Base-by-base conservation (phyloP, 30 jellyfish, hydroid and myxozoan species). In the Chironex yamaguchii region DNA sequence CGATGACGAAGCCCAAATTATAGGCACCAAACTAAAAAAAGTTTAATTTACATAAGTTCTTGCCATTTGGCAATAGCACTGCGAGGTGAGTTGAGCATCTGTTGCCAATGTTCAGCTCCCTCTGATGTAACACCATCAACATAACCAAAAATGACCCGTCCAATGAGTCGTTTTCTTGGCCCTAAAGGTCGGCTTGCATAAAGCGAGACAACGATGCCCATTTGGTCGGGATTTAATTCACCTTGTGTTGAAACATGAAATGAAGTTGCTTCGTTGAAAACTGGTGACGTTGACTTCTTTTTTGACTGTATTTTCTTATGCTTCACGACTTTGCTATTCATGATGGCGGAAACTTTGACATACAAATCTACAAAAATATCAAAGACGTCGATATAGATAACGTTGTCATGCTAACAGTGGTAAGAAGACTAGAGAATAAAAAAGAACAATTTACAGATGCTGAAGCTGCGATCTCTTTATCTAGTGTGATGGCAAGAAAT, bases 41-140 rank as follows among this genome's bases (percentile, higher is more conserved):
- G 9, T 42, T 42, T 42, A 17, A 42, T 9, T 70, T 25, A 86
- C 21, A 65, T 63, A 28, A 89, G 14, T 21, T 81, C 84, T 31
- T 68, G 90, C 97, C 97, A 89, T 64, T 81, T 82, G 4, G 97
- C 97, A 52, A 89, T n/a, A 53, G 54, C 29, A 29, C 58, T 48
- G n/a, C 34, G 81, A 0, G 91, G 96, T 29, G 81, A 72, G 6
- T 85, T 78, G 26, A 94, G 31, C 79, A 83, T 73, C 49, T 58
- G 58, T 13, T 36, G 63, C 99, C 99, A 94, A 65, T 88, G 92
- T 21, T 85, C 92, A 49, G 32, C 49, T 20, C 97, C 99, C 9
- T 29, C 69, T 12, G 86, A 20, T 0, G 50, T 51, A 0, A 89
- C 93, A 4, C 24, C 17, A 27, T 58, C 88, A 1, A 82, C 74